A percentile compares a stretch with the other conserved stretches of the same genome.
Evolutionary conservation across 2,888 invertebrate species (phyloP).

Genomic region (Venusia cambrica): DNA sequence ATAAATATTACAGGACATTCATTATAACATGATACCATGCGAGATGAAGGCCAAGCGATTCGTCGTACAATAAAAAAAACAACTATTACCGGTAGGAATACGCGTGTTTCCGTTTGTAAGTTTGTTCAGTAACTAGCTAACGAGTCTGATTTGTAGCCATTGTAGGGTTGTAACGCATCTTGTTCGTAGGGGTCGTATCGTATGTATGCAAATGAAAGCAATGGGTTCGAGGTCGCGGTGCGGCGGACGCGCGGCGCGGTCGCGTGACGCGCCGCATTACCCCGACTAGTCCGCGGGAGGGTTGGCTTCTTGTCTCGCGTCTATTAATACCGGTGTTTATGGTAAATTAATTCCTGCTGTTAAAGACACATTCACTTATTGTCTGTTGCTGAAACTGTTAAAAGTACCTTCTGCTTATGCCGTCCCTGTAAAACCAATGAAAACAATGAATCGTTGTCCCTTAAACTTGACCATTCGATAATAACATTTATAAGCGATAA

Average conservation of each 20-base stretch:
- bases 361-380: slow-evolving; percentile 37
- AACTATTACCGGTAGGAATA: slow-evolving; percentile 1
- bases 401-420: slow-evolving; percentile 23
- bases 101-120: slow-evolving; percentile 11
- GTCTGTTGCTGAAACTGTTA: no score
- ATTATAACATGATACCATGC: no score
- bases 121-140: slow-evolving; percentile 11
- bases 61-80: no score
- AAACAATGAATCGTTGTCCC: no score
- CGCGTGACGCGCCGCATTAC: slow-evolving; percentile 71
- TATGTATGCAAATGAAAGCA: slow-evolving; percentile 55
- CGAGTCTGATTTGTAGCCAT: slow-evolving; percentile 28
- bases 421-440: slow-evolving; percentile 2
- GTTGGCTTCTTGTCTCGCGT: slow-evolving; percentile 75
- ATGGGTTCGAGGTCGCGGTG: slow-evolving; percentile 56
- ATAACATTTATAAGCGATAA: no score
- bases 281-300: slow-evolving; percentile 62
- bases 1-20: no score
- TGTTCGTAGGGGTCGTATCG: slow-evolving; percentile 45
- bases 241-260: slow-evolving; percentile 45
- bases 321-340: slow-evolving; percentile 72
- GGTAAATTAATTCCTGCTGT: slow-evolving; percentile 65
- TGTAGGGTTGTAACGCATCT: slow-evolving; percentile 39
- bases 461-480: no score
- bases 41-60: no score